Percentiles rank a stretch among this genome's conserved stretches.
These are phyloP conservation scores for Spongilla lacustris DNA, from an alignment of 37 sponge, comb jelly and placozoan genomes.

Conservation along the genomic window DNA sequence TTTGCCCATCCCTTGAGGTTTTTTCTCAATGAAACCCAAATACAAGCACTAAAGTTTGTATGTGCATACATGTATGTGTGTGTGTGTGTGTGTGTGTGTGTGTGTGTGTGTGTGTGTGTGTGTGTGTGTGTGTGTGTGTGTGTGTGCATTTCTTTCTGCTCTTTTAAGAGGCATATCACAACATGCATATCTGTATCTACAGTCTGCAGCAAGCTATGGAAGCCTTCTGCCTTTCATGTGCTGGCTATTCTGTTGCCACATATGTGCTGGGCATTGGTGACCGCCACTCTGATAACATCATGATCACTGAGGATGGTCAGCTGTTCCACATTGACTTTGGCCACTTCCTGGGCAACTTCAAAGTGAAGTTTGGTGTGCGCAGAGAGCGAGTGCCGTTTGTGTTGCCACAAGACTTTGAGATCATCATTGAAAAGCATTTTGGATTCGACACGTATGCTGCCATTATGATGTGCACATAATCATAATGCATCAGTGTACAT, in stretches of 20 bases:
- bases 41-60: no score
- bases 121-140: no score
- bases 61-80: no score
- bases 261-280: conserved; percentile 97
- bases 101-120: no score
- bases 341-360: conserved; percentile 97
- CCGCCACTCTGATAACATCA: conserved; percentile 95
- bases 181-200: no score
- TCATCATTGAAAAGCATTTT: conserved; percentile 86
- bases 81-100: no score
- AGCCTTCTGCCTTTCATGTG: conserved; percentile 88
- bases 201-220: conserved; percentile 78
- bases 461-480: no score
- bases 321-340: conserved; percentile 96
- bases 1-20: no score
- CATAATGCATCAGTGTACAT: no score
- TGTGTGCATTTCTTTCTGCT: no score
- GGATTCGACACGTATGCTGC: conserved; percentile 77
- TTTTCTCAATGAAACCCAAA: no score
- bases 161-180: no score
- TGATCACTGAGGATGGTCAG: conserved; percentile 85
- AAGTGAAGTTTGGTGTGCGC: conserved; percentile 91
- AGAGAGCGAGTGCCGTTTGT: conserved; percentile 96
- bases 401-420: conserved; percentile 85
- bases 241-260: conserved; percentile 96